A percentile compares a stretch with the other conserved stretches of the same genome.
These are phyloP conservation scores for Piaya cayana DNA, from an alignment of 2,113 vertebrate species.

Conservation along the genomic window DNA sequence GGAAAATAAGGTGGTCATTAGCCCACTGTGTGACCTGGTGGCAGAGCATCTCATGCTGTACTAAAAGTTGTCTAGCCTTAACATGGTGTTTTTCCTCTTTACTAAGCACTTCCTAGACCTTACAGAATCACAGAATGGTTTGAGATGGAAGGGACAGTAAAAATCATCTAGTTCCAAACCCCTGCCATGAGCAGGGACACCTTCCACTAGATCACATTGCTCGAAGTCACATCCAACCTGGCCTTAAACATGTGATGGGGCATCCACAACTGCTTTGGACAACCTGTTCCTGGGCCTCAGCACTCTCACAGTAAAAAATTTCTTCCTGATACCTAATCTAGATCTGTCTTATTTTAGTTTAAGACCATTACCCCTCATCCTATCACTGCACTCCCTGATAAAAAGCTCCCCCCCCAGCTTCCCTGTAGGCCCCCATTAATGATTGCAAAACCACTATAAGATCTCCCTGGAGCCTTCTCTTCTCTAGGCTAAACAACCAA, in stretches of 20 bases:
- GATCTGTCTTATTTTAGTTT: neutral
- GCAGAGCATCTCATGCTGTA: rapidly evolving
- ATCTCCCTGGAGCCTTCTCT: neutral
- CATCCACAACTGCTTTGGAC: neutral
- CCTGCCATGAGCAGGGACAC: neutral
- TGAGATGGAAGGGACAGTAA: neutral
- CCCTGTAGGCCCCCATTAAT: neutral
- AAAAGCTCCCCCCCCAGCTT: neutral
- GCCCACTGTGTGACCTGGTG: too few relatives aligned
- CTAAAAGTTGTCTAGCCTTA: neutral
- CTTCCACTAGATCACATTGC: neutral
- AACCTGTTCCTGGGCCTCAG: neutral
- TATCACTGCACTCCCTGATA: neutral
- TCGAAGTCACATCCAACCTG: neutral
- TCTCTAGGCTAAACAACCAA: neutral
- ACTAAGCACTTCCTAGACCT: neutral
- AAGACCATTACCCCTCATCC: neutral
- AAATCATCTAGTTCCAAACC: neutral
- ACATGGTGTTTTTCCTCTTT: neutral
- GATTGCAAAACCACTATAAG: neutral
- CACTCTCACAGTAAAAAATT: neutral
- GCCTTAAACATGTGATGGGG: neutral
- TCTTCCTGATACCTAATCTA: neutral
- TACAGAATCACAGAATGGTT: neutral
- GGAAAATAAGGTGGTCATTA: neutral